These are phyloP conservation scores for Meteorus cinctellus DNA, from an alignment of 2,888 invertebrate genomes.

Conservation along the genomic window DNA sequence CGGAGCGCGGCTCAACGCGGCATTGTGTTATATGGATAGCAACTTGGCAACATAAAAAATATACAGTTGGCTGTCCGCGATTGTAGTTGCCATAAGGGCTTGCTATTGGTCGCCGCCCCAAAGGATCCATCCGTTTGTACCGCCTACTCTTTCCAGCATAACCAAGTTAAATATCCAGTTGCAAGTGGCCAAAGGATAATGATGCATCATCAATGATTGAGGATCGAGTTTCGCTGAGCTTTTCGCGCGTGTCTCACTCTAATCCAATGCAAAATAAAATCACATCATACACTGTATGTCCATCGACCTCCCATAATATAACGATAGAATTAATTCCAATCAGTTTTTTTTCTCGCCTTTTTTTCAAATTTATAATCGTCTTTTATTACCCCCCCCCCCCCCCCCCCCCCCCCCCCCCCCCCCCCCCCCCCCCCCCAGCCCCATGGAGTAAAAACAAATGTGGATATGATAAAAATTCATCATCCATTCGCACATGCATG, in stretches of 20 bases:
- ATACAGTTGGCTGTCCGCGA: constrained; percentile 22
- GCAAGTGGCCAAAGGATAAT: constrained; percentile 33
- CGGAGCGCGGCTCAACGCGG: constrained; percentile 60
- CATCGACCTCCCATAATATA: neutral
- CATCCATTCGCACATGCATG: neutral
- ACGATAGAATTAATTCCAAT: constrained; percentile 5
- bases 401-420: too few relatives aligned
- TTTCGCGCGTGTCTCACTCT: neutral
- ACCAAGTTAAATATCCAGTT: constrained; percentile 38
- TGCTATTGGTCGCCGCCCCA: constrained; percentile 35
- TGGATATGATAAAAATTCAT: neutral
- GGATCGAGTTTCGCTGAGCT: neutral
- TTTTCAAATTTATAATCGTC: neutral
- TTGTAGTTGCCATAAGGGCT: constrained; percentile 30
- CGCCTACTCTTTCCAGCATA: constrained; percentile 31
- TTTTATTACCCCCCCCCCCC: too few relatives aligned
- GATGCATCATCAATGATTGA: constrained; percentile 1
- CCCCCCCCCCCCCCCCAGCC: too few relatives aligned
- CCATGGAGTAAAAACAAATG: constrained; percentile 3
- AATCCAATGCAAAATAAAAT: neutral
- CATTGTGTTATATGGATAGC: constrained; percentile 60
- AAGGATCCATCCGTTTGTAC: constrained; percentile 19
- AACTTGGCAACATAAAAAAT: constrained; percentile 60
- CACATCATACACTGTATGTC: neutral
- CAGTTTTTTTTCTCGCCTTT: neutral